Percentiles rank a stretch among this genome's conserved stretches.
Conservation (phyloP, 2,797 vertebrate species). For the Parauchenoglanis punctatus region DNA sequence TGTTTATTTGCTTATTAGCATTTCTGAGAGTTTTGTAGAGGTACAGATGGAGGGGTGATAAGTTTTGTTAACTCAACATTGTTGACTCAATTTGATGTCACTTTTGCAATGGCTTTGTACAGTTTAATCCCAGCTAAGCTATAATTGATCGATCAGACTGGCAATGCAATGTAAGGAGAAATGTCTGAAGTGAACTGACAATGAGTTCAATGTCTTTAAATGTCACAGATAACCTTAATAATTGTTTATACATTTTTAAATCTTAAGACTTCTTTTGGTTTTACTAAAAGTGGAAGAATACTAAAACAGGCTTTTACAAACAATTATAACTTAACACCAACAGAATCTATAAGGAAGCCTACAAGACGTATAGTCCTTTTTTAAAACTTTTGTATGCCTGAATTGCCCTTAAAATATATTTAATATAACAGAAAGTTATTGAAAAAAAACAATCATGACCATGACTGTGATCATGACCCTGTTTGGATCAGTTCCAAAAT, state of each 20-base stretch:
- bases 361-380: neutral
- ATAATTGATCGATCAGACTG: neutral
- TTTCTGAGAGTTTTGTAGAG: neutral
- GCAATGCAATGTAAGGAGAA: neutral
- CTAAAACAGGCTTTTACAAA: neutral
- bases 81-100: neutral
- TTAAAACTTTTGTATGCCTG: neutral
- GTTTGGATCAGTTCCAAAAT: neutral
- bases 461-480: neutral
- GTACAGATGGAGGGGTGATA: neutral
- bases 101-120: neutral
- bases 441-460: neutral
- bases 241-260: neutral
- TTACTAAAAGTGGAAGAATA: neutral
- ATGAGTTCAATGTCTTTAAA: neutral
- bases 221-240: neutral
- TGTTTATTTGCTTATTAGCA: neutral
- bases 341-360: neutral
- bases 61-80: neutral
- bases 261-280: neutral
- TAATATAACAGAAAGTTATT: neutral
- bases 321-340: neutral
- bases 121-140: neutral
- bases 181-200: neutral
- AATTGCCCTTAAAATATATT: neutral